Conservation (phyloP, 1,140 invertebrate species). For the Heliconius congener region DNA sequence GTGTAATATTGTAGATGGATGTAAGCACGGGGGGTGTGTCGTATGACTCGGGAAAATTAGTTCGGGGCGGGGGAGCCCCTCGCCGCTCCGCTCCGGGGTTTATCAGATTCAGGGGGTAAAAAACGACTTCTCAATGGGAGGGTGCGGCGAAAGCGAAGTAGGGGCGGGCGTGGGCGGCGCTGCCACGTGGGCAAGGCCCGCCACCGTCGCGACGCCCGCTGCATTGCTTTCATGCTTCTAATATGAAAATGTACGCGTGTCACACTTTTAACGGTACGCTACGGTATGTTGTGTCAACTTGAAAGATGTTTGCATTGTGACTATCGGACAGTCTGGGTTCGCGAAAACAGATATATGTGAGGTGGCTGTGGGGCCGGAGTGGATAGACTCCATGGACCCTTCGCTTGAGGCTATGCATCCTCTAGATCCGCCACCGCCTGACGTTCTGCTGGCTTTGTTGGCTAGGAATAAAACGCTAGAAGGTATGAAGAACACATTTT, state of each 20-base stretch:
- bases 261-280: constrained; percentile 21
- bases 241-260: constrained; percentile 48
- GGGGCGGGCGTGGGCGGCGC: constrained; percentile 70
- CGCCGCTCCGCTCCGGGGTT: constrained; percentile 59
- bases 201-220: constrained; percentile 52
- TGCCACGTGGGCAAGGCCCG: constrained; percentile 66
- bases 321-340: constrained; percentile 52
- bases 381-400: constrained; percentile 61
- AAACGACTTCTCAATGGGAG: constrained; percentile 81
- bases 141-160: constrained; percentile 61
- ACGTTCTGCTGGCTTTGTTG: constrained; percentile 90
- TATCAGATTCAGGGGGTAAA: constrained; percentile 80
- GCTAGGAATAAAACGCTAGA: constrained; percentile 93
- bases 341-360: constrained; percentile 61
- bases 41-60: constrained; percentile 80
- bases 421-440: constrained; percentile 84
- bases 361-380: constrained; percentile 58
- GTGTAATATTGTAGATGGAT: constrained; percentile 80
- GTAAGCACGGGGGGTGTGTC: constrained; percentile 80
- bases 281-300: constrained; percentile 51
- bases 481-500: constrained; percentile 82
- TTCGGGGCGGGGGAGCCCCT: constrained; percentile 78
- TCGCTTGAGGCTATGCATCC: constrained; percentile 69
- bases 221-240: constrained; percentile 47
- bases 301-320: constrained; percentile 54